Conservation (phyloP, 2,797 vertebrate species). For the Peromyscus eremicus region DNA sequence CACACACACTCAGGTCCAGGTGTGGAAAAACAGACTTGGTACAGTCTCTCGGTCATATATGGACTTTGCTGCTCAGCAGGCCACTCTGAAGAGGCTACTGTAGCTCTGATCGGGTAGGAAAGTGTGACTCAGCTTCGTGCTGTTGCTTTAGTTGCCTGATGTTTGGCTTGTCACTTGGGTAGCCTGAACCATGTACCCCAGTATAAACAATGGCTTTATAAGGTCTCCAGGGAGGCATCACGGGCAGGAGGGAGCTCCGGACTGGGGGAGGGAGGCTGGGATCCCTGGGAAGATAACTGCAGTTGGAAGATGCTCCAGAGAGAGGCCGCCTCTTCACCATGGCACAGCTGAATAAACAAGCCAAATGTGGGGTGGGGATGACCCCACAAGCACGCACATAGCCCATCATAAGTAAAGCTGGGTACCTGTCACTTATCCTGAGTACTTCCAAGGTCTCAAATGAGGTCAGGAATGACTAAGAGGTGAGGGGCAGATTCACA, state of each 20-base stretch:
- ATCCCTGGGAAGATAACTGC: constrained; percentile 58
- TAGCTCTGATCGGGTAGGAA: constrained; percentile 84
- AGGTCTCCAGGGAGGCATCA: constrained; percentile 83
- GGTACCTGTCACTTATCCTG: constrained; percentile 6
- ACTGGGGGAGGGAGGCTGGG: constrained; percentile 9
- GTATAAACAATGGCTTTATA: constrained; percentile 89
- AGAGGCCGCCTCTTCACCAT: not conserved
- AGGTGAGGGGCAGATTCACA: constrained; percentile 32
- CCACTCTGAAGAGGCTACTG: constrained; percentile 34
- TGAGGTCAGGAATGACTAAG: not conserved
- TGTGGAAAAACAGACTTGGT: not conserved
- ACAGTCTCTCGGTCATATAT: constrained; percentile 87
- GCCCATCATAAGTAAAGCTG: not conserved
- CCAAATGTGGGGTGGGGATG: not conserved
- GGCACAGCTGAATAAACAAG: constrained; percentile 36
- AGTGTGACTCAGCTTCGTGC: constrained; percentile 87
- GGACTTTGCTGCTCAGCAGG: constrained; percentile 80
- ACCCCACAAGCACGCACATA: not conserved
- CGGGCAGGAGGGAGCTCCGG: constrained; percentile 47
- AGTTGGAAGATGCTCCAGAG: constrained; percentile 59
- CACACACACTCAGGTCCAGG: not conserved
- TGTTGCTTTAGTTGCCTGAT: constrained; percentile 75
- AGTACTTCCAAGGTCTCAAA: constrained; percentile 26
- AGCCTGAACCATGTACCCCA: constrained; percentile 75
- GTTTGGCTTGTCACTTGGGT: constrained; percentile 85